Base-by-base conservation (phyloP, 2,888 invertebrate species). In the Phytoseiulus persimilis region DNA sequence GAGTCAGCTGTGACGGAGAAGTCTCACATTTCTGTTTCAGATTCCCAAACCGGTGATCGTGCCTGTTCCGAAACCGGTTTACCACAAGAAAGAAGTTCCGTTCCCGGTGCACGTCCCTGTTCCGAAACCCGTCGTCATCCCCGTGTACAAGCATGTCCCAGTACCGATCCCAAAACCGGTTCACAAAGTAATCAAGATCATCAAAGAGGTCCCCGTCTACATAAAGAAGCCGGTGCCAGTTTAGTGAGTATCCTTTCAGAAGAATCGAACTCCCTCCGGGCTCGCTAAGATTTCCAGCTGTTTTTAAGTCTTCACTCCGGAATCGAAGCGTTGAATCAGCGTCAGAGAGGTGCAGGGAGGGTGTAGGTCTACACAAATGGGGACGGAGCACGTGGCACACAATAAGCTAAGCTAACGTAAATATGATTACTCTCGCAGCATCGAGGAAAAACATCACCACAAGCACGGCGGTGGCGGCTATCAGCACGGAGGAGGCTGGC, bases 21-120 rank as follows among this genome's bases (percentile, higher is more conserved):
- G 28, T 65, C 65, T 65, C 65, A 65, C 28, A 65, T 65, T 65
- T 23, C 18, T 28, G 1, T 65, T 65, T 5, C 87, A 91, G 90
- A 91, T 91, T 31, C 91, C 91, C n/a, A 91, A 91, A 90, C 91
- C 91, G 5, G 91, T 91, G 90, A 32, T 91, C 45, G 91, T 91
- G 11, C 91, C 91, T 83, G 91, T 91, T 23, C 91, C 91, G 6
- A 91, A 91, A 90, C 87, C 87, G 14, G 87, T 87, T 3, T 87
- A 87, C 23, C 87, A 87, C 87, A 87, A 87, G 33, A 87, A 87
- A 87, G 87, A 87, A 31, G 33, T 87, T 9, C 87, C 87, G 45
- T 87, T 87, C 87, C 87, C 87, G 33, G 87, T 87, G 1, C 90
- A 90, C 89, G 90, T 90, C 5, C 91, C 91, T 33, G 91, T 91